phyloP scores from a whole-genome alignment of 2,888 invertebrate species.

The Metacarcinus magister region DNA sequence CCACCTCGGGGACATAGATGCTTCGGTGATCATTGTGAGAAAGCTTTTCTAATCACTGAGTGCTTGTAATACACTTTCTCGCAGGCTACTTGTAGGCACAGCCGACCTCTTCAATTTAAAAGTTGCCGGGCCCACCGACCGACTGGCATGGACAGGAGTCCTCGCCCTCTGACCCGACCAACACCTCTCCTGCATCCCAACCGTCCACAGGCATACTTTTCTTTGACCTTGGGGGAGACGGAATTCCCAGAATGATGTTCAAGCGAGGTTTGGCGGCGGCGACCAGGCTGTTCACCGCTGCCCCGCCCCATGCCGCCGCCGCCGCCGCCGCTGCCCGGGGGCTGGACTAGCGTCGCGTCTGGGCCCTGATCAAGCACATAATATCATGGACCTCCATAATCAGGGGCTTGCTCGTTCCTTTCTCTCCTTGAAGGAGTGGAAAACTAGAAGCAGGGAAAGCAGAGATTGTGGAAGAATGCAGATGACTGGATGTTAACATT shows the following conservation, averaged over 20 bases:
- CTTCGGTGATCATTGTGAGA: background rate
- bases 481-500: background rate
- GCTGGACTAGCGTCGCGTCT: background rate
- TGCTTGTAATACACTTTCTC: background rate
- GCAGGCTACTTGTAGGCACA: background rate
- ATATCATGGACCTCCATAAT: constrained; percentile 15
- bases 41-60: background rate
- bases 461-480: background rate
- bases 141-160: background rate
- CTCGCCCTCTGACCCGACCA: constrained; percentile 40
- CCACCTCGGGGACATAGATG: background rate
- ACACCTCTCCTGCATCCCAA: background rate
- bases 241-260: background rate
- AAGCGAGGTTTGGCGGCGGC: background rate
- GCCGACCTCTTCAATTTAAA: background rate
- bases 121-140: background rate
- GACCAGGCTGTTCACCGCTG: background rate
- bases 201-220: background rate
- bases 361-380: background rate
- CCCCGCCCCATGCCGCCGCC: background rate
- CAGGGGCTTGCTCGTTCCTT: background rate
- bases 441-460: background rate
- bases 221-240: constrained; percentile 37
- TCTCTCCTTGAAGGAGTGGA: background rate
- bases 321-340: background rate